These are phyloP conservation scores for Leptothorax acervorum DNA, from an alignment of 2,888 invertebrate genomes.

Conservation along the genomic window DNA sequence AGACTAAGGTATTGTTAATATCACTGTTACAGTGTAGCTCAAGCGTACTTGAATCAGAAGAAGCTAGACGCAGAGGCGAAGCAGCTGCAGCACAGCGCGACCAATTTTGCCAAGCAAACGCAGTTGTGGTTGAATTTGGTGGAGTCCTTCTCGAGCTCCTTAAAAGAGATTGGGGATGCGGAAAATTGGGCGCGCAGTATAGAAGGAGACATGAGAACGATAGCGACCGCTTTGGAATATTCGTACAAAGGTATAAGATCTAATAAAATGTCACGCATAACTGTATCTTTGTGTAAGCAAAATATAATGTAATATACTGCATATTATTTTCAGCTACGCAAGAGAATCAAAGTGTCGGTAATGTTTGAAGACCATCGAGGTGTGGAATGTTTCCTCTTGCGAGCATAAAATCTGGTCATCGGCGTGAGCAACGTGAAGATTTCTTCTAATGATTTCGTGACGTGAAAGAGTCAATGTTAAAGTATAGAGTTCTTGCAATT, in stretches of 20 bases:
- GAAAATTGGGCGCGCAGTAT: constrained; percentile 99
- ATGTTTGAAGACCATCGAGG: not conserved
- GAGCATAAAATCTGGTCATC: not conserved
- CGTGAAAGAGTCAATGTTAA: not conserved
- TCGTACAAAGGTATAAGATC: constrained; percentile 91
- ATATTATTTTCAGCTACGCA: constrained; percentile 77
- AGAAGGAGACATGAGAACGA: constrained; percentile 97
- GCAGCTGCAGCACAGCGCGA: constrained; percentile 96
- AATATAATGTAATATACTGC: not conserved
- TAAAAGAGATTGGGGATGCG: constrained; percentile 99
- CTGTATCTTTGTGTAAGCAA: not conserved
- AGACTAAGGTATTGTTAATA: not conserved
- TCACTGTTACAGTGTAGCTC: constrained; percentile 92
- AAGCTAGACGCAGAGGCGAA: constrained; percentile 99
- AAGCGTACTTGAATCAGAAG: constrained; percentile 99
- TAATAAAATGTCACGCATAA: not conserved
- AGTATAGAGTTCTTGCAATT: not conserved
- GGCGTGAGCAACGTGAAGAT: not conserved
- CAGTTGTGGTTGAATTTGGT: constrained; percentile 98
- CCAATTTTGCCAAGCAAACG: constrained; percentile 98
- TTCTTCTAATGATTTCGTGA: not conserved
- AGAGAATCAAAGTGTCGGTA: constrained; percentile 72
- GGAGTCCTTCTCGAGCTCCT: constrained; percentile 94
- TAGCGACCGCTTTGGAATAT: constrained; percentile 96
- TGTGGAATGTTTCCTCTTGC: not conserved